Percentiles rank a stretch among this genome's conserved stretches.
phyloP scores from a whole-genome alignment of 2,113 vertebrate genomes.

The Nerophis ophidion region DNA sequence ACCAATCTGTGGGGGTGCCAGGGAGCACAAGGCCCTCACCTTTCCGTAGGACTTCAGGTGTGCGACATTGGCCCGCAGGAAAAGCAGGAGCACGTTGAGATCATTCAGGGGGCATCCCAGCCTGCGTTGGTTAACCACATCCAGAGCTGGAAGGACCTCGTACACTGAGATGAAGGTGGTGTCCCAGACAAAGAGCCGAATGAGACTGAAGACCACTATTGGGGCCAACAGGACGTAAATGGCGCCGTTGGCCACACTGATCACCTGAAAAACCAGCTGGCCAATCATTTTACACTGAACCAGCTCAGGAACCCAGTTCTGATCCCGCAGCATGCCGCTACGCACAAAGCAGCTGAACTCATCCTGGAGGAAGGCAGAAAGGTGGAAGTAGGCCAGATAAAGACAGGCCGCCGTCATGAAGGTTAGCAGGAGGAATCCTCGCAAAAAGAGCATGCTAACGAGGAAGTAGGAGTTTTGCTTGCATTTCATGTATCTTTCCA shows the following conservation, averaged over 20 bases:
- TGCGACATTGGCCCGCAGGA: slow-evolving; percentile 83
- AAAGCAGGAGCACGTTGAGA: slow-evolving; percentile 89
- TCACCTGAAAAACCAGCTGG: slow-evolving; percentile 85
- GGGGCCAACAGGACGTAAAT: slow-evolving; percentile 82
- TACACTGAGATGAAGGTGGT: slow-evolving; percentile 86
- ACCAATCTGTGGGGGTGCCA: slow-evolving; percentile 78
- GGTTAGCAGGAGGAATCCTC: slow-evolving; percentile 82
- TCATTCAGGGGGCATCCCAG: slow-evolving; percentile 90
- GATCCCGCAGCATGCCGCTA: slow-evolving; percentile 74
- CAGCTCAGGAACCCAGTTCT: slow-evolving; percentile 71
- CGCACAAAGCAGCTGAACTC: slow-evolving; percentile 92
- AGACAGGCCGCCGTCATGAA: slow-evolving; percentile 84
- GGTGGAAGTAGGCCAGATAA: slow-evolving; percentile 89
- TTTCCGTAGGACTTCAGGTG: slow-evolving; percentile 85
- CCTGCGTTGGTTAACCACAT: slow-evolving; percentile 81
- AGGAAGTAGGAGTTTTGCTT: slow-evolving; percentile 86
- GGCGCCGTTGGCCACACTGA: slow-evolving; percentile 77
- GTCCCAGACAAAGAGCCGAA: slow-evolving; percentile 90
- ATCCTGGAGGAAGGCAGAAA: slow-evolving; percentile 84
- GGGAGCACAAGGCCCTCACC: slow-evolving; percentile 78
- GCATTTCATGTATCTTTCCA: slow-evolving; percentile 88
- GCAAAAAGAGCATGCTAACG: slow-evolving; percentile 81
- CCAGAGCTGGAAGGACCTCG: slow-evolving; percentile 88
- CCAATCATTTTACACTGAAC: slow-evolving; percentile 88
- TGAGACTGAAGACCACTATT: slow-evolving; percentile 80